These are phyloP conservation scores for Ectemnius lituratus DNA, from an alignment of 2,888 invertebrate genomes.

Conservation along the genomic window DNA sequence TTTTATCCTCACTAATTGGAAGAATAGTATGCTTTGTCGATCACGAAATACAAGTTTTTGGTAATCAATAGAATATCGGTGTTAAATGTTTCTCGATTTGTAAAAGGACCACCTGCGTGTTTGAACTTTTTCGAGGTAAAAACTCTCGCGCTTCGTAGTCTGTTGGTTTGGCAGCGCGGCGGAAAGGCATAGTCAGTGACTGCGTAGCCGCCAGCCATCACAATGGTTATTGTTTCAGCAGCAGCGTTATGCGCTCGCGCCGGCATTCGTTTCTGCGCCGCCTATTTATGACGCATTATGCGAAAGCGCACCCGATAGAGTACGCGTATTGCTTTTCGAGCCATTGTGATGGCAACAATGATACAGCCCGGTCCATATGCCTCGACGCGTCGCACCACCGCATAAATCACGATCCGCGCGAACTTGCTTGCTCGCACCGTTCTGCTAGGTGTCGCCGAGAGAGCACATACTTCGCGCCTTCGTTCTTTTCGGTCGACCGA, in stretches of 20 bases:
- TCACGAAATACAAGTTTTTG: too few relatives aligned
- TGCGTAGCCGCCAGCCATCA: conserved; percentile 64
- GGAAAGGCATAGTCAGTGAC: conserved; percentile 39
- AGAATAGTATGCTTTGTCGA: too few relatives aligned
- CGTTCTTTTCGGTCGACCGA: background rate
- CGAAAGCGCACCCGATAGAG: conserved; percentile 76
- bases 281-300: conserved; percentile 78
- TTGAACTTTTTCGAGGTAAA: conserved; percentile 63
- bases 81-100: conserved; percentile 42
- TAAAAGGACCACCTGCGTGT: conserved; percentile 73
- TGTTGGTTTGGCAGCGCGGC: conserved; percentile 15
- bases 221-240: conserved; percentile 78
- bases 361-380: conserved; percentile 68
- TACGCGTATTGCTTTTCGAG: conserved; percentile 69
- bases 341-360: conserved; percentile 75
- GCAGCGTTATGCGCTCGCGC: conserved; percentile 64
- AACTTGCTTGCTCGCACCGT: conserved; percentile 37
- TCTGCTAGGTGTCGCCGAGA: conserved; percentile 48
- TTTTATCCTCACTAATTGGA: background rate
- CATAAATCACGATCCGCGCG: conserved; percentile 69
- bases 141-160: conserved; percentile 65
- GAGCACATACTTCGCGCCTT: conserved; percentile 38
- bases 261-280: conserved; percentile 63
- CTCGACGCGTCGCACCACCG: conserved; percentile 52
- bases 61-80: background rate